phyloP scores from a whole-genome alignment of 1,140 invertebrate species.

The Drosophila bifasciata region DNA sequence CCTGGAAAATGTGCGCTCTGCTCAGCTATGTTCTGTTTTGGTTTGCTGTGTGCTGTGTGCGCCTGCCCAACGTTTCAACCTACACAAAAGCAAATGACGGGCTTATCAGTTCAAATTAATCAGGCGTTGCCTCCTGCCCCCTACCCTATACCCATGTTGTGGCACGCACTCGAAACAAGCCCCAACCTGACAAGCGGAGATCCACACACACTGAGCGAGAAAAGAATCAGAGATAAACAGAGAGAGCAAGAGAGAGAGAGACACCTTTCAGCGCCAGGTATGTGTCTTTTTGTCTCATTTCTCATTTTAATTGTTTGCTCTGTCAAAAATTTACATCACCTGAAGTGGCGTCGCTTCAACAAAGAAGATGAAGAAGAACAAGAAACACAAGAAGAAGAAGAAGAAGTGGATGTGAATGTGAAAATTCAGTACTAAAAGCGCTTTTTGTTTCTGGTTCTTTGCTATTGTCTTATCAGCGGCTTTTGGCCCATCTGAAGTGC shows the following conservation, averaged over 20 bases:
- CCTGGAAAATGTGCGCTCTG: constrained; percentile 62
- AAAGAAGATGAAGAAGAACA: neutral
- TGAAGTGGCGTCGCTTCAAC: constrained; percentile 17
- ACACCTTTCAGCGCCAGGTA: constrained; percentile 62
- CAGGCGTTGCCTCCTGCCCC: constrained; percentile 66
- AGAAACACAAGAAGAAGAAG: constrained; percentile 1
- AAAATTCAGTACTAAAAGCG: constrained; percentile 8
- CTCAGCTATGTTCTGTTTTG: too few relatives aligned
- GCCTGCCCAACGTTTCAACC: constrained; percentile 72
- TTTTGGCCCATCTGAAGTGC: constrained; percentile 54
- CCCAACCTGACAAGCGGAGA: neutral
- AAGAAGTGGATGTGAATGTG: constrained; percentile 9
- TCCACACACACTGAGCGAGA: constrained; percentile 8
- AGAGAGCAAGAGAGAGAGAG: neutral
- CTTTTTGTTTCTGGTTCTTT: constrained; percentile 20
- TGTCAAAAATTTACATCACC: constrained; percentile 65
- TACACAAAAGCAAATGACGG: constrained; percentile 77
- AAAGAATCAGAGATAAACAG: constrained; percentile 1
- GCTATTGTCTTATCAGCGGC: constrained; percentile 64
- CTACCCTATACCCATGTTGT: constrained; percentile 18
- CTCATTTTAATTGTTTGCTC: constrained; percentile 68
- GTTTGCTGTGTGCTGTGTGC: constrained; percentile 22
- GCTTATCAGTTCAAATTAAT: constrained; percentile 80
- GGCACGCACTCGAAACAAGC: constrained; percentile 54
- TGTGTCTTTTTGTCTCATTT: constrained; percentile 36